Conservation (phyloP, 2,888 invertebrate genomes). For the Eupithecia insigniata region DNA sequence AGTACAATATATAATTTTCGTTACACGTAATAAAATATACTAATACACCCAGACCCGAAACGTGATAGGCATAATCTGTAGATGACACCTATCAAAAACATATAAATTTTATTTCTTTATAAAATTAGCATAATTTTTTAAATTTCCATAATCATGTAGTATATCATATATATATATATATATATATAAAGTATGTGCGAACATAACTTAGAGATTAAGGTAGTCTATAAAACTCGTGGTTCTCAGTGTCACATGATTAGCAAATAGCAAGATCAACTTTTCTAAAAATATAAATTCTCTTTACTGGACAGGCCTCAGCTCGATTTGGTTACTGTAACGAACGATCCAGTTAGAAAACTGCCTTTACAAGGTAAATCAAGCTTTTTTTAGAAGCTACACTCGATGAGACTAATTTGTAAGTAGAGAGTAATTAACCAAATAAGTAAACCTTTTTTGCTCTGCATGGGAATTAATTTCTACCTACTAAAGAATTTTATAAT, state of each 20-base stretch:
- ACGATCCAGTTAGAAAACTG: background rate
- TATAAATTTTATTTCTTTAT: background rate
- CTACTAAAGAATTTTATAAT: no score
- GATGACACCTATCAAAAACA: background rate
- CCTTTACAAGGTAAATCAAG: background rate
- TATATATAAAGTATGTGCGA: no score
- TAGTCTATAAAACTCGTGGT: background rate
- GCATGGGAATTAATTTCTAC: background rate
- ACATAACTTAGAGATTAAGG: background rate
- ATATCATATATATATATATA: no score
- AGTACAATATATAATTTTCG: background rate
- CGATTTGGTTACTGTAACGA: background rate
- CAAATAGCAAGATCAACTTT: background rate
- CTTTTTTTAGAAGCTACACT: conserved; percentile 3
- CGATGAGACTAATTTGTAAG: background rate
- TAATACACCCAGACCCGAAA: background rate
- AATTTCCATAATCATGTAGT: conserved; percentile 2
- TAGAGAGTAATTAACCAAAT: background rate
- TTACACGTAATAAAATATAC: background rate
- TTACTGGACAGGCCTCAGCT: background rate
- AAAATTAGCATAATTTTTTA: background rate
- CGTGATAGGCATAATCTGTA: background rate
- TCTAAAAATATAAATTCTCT: background rate
- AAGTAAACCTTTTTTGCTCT: background rate
- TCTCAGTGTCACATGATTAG: background rate